Percentiles rank a stretch among this genome's conserved stretches.
Conservation (phyloP, 2,797 vertebrate genomes). For the Balearica regulorum region DNA sequence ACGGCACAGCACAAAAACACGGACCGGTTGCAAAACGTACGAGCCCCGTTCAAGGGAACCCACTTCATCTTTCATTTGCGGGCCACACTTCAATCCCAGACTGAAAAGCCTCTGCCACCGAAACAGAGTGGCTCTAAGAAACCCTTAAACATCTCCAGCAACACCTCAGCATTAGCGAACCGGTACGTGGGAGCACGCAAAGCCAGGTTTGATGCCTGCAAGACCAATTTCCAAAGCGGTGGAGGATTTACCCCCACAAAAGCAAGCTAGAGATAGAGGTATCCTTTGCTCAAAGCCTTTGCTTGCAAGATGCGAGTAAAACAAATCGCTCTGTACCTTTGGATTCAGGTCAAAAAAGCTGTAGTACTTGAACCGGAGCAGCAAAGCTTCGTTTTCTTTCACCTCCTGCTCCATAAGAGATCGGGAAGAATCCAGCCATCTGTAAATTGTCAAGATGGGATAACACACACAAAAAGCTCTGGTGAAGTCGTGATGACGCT, state of each 20-base stretch:
- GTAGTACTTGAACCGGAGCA: slow-evolving; percentile 98
- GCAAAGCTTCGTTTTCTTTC: slow-evolving; percentile 96
- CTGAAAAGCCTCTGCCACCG: neutral
- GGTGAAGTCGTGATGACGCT: neutral
- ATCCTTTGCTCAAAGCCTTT: neutral
- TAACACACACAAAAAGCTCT: neutral
- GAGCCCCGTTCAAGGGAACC: neutral
- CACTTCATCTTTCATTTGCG: neutral
- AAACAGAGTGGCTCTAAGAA: neutral
- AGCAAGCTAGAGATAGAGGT: accelerated
- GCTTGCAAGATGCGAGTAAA: neutral
- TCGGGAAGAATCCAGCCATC: slow-evolving; percentile 97
- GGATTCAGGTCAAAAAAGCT: slow-evolving; percentile 99
- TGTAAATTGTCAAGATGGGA: slow-evolving; percentile 46
- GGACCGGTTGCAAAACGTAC: accelerated
- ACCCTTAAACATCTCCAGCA: neutral
- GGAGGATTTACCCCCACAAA: neutral
- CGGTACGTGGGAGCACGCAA: accelerated
- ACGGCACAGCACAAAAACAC: neutral
- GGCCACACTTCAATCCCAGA: accelerated
- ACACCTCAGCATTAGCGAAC: neutral
- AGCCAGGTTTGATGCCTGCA: neutral
- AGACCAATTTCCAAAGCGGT: accelerated
- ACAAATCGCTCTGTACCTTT: slow-evolving; percentile 81
- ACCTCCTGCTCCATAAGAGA: slow-evolving; percentile 99